These are phyloP conservation scores for Melieria picta DNA, from an alignment of 2,888 invertebrate species.

Conservation along the genomic window DNA sequence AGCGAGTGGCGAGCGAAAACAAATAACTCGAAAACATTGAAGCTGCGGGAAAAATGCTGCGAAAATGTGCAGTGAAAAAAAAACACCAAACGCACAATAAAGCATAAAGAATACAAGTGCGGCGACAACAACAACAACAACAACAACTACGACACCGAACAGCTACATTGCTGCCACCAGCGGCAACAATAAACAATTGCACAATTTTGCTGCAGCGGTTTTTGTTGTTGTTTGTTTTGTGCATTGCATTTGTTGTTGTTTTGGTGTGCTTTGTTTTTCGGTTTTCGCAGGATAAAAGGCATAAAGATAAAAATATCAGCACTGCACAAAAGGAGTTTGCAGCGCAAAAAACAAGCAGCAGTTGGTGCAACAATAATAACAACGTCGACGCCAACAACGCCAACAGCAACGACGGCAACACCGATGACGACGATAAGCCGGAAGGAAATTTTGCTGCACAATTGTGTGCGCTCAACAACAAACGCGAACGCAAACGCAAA, in stretches of 20 bases:
- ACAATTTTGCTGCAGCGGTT: neutral
- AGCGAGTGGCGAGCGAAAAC: neutral
- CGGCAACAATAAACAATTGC: neutral
- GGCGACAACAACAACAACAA: neutral
- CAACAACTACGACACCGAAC: neutral
- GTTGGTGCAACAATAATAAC: neutral
- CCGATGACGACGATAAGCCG: conserved; percentile 1
- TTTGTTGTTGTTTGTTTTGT: conserved; percentile 2
- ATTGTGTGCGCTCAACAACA: conserved; percentile 16
- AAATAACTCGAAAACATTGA: neutral
- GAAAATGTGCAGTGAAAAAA: neutral
- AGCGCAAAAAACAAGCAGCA: neutral
- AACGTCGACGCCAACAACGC: neutral
- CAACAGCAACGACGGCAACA: neutral
- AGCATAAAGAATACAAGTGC: conserved; percentile 14
- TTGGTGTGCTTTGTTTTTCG: conserved; percentile 14
- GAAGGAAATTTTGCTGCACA: conserved; percentile 18
- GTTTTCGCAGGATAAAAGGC: conserved; percentile 24
- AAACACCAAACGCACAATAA: conserved; percentile 26
- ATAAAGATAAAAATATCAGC: conserved; percentile 17
- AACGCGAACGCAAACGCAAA: conserved; percentile 1
- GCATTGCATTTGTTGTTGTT: conserved; percentile 14
- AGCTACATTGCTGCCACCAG: neutral
- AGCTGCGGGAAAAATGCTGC: neutral
- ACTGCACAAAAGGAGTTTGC: neutral